Percentiles rank a stretch among this genome's conserved stretches.
These are phyloP conservation scores for Caenorhabditis uteleia DNA, from an alignment of 2,888 invertebrate species.

Conservation along the genomic window DNA sequence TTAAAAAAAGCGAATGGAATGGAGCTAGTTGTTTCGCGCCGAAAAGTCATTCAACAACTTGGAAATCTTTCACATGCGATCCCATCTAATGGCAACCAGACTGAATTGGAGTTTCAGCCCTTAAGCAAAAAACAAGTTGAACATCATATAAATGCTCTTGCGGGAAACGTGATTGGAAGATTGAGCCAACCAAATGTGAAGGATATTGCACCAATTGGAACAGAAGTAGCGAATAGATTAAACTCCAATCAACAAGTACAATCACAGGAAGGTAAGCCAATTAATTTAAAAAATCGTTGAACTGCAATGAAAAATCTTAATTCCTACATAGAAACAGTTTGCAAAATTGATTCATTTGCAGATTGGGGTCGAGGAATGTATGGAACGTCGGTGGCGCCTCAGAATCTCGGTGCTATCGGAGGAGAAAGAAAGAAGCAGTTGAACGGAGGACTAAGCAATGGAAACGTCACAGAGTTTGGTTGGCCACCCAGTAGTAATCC, in stretches of 20 bases:
- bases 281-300: neutral
- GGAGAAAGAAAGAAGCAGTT: constrained; percentile 47
- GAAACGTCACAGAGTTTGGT: constrained; percentile 16
- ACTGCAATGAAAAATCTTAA: neutral
- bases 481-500: constrained; percentile 57
- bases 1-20: constrained; percentile 54
- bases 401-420: constrained; percentile 47
- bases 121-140: constrained; percentile 42
- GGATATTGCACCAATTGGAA: constrained; percentile 12
- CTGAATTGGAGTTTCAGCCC: constrained; percentile 55
- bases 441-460: neutral
- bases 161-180: constrained; percentile 38
- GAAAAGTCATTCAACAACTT: constrained; percentile 61
- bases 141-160: constrained; percentile 19
- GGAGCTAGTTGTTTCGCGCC: constrained; percentile 57
- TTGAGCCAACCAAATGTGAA: constrained; percentile 27
- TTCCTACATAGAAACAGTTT: neutral
- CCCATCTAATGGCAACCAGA: constrained; percentile 54
- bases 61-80: constrained; percentile 57
- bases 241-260: neutral
- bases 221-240: neutral
- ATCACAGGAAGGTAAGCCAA: neutral
- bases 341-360: neutral
- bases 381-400: neutral
- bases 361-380: constrained; percentile 9